Evolutionary conservation across 2,888 invertebrate species (phyloP).

Genomic region (Linnaemya vulpina): DNA sequence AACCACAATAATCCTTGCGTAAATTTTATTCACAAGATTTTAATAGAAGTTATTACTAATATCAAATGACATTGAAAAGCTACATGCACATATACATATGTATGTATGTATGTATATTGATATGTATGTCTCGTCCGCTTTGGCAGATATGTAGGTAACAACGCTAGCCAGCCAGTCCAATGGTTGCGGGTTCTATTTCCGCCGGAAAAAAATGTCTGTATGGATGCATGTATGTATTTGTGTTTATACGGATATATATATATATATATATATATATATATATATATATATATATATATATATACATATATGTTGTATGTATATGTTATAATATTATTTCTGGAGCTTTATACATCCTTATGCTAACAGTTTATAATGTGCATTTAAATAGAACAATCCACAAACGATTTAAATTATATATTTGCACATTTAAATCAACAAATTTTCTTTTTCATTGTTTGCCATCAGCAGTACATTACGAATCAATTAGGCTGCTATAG

Average conservation of each 20-base stretch:
- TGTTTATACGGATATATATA: background rate
- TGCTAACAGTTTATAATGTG: background rate
- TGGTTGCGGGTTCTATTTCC: no score
- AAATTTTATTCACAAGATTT: background rate
- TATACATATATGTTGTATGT: background rate
- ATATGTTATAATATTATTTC: no score
- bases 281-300: background rate
- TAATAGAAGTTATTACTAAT: background rate
- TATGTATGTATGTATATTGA: background rate
- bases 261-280: background rate
- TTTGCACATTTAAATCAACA: constrained; percentile 43
- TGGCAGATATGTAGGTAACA: no score
- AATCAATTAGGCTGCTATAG: constrained; percentile 46
- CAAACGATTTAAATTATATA: constrained; percentile 18
- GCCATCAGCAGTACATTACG: background rate
- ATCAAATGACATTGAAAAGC: background rate
- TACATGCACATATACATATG: background rate
- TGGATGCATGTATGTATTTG: background rate
- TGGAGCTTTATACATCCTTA: background rate
- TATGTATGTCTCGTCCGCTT: no score
- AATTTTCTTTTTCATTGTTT: constrained; percentile 30
- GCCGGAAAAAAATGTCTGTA: no score
- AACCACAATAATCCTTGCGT: background rate
- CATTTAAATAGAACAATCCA: background rate
- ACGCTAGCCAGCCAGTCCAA: no score